Evolutionary conservation across 2,797 vertebrate genomes (phyloP).

Genomic region (Furcifer pardalis): DNA sequence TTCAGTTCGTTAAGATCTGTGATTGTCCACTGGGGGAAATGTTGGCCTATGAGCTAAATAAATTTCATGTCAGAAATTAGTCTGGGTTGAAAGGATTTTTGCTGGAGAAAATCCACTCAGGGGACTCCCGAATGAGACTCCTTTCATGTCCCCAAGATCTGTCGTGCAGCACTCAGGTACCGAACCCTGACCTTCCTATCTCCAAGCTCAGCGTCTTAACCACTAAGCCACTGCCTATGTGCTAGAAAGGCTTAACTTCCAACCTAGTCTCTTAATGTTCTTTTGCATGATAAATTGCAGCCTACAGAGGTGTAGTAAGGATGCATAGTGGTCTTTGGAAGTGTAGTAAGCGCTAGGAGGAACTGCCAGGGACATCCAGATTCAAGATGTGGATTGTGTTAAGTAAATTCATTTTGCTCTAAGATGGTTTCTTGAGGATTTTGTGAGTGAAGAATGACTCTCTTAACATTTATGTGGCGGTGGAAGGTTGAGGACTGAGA

Average conservation of each 20-base stretch:
- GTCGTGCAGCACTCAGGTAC: too few relatives aligned
- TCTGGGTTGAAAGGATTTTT: too few relatives aligned
- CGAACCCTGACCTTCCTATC: too few relatives aligned
- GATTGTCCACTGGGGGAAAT: constrained; percentile 12
- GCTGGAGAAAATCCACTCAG: too few relatives aligned
- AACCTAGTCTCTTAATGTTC: background rate
- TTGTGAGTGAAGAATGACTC: constrained; percentile 59
- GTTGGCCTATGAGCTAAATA: too few relatives aligned
- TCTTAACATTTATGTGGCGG: constrained; percentile 25
- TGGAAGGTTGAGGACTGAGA: constrained; percentile 7
- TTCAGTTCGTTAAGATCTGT: too few relatives aligned
- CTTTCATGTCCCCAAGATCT: too few relatives aligned
- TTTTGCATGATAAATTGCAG: background rate
- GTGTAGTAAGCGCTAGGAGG: background rate
- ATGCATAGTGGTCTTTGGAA: background rate
- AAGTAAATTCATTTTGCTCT: constrained; percentile 35
- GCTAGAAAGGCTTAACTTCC: background rate
- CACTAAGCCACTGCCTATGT: too few relatives aligned
- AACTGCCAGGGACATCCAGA: fast-evolving
- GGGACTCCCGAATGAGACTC: too few relatives aligned
- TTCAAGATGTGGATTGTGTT: background rate
- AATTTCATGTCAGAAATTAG: too few relatives aligned
- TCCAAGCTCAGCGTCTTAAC: too few relatives aligned
- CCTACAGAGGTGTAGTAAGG: too few relatives aligned
- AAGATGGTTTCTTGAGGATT: constrained; percentile 60